Evolutionary conservation across 2,888 invertebrate species (phyloP).

Genomic region (Volucella bombylans): DNA sequence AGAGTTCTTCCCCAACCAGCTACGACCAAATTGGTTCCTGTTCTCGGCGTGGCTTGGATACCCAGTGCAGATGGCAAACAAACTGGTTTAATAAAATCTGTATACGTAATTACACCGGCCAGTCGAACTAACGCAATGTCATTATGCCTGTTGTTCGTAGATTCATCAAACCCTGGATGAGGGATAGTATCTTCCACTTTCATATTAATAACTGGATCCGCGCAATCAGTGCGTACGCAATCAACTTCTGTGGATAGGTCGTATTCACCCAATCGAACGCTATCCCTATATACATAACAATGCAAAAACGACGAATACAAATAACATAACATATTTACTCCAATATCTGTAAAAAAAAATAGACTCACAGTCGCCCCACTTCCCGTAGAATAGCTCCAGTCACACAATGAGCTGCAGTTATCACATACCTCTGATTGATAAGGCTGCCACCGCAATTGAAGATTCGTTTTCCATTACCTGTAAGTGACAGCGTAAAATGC

Average conservation of each 20-base stretch:
- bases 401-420: constrained; percentile 87
- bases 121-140: constrained; percentile 89
- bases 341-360: background rate
- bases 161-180: constrained; percentile 86
- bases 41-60: constrained; percentile 77
- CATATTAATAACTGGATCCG: constrained; percentile 84
- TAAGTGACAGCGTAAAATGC: constrained; percentile 1
- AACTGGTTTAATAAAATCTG: constrained; percentile 85
- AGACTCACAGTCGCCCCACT: constrained; percentile 84
- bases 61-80: constrained; percentile 83
- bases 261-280: constrained; percentile 81
- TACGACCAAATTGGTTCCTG: constrained; percentile 82
- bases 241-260: constrained; percentile 78
- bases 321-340: background rate
- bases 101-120: constrained; percentile 83
- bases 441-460: constrained; percentile 88
- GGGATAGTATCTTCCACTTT: constrained; percentile 85
- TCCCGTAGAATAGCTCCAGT: constrained; percentile 82
- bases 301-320: no score
- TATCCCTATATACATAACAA: constrained; percentile 65
- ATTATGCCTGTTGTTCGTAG: constrained; percentile 84
- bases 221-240: constrained; percentile 84
- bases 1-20: constrained; percentile 87
- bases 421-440: constrained; percentile 85
- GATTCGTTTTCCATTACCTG: constrained; percentile 75